These are phyloP conservation scores for Liparis tanakae DNA, from an alignment of 2,797 vertebrate species.

Conservation along the genomic window DNA sequence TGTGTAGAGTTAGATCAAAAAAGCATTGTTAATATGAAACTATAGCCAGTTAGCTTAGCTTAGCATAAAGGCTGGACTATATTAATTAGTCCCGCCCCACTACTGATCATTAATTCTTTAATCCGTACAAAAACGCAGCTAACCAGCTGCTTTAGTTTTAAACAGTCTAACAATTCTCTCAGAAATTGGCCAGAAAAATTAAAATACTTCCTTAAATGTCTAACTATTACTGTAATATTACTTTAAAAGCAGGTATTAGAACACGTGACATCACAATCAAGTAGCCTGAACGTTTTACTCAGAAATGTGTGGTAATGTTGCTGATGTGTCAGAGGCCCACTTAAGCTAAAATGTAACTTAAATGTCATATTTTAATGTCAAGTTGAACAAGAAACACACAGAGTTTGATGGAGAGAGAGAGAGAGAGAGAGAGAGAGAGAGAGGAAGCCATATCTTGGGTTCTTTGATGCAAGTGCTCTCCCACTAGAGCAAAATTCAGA, in stretches of 20 bases:
- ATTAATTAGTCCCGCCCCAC: background rate
- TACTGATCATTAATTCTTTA: background rate
- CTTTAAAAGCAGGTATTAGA: background rate
- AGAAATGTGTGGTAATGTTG: background rate
- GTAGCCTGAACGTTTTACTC: background rate
- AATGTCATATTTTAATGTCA: slow-evolving; percentile 39
- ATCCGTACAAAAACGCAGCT: background rate
- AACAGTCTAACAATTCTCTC: background rate
- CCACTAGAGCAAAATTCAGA: slow-evolving; percentile 86
- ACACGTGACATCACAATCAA: background rate
- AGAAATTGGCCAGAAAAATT: background rate
- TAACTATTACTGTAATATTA: background rate
- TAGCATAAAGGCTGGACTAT: background rate
- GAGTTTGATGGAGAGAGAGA: slow-evolving; percentile 9
- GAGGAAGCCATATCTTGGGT: slow-evolving; percentile 65
- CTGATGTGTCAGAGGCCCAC: slow-evolving; percentile 1
- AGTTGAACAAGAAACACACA: slow-evolving; percentile 31
- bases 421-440: slow-evolving; percentile 7
- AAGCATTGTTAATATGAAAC: slow-evolving; percentile 7
- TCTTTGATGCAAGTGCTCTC: slow-evolving; percentile 79
- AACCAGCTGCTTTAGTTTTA: background rate
- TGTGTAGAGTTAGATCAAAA: background rate
- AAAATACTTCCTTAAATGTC: background rate
- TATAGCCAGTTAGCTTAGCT: background rate
- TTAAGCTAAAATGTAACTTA: slow-evolving; percentile 16